Conservation (phyloP, 2,888 invertebrate species). For the Megastigmus dorsalis region DNA sequence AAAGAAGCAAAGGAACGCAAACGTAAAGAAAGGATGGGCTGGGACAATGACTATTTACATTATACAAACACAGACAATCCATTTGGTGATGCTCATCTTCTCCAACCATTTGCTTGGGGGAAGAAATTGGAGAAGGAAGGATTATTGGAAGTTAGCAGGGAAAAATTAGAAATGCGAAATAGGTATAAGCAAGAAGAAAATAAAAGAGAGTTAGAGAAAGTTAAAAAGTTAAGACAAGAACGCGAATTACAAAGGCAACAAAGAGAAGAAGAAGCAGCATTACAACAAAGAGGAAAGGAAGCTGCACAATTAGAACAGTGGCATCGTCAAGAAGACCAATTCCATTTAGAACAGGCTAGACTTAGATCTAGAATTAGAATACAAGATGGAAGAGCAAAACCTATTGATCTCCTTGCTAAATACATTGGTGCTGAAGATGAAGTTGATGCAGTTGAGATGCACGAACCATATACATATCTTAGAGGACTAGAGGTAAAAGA, state of each 20-base stretch:
- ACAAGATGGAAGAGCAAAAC: slow-evolving; percentile 96
- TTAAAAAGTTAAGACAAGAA: slow-evolving; percentile 91
- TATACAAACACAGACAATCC: slow-evolving; percentile 99
- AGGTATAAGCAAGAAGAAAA: slow-evolving; percentile 93
- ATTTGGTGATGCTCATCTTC: slow-evolving; percentile 96
- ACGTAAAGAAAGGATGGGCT: slow-evolving; percentile 94
- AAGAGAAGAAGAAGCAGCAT: slow-evolving; percentile 87
- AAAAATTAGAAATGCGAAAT: slow-evolving; percentile 88
- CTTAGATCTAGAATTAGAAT: slow-evolving; percentile 95
- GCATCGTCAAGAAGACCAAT: slow-evolving; percentile 97
- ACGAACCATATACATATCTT: slow-evolving; percentile 96
- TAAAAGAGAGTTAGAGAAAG: slow-evolving; percentile 93
- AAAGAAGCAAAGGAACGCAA: slow-evolving; percentile 93
- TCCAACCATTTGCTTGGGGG: slow-evolving; percentile 96
- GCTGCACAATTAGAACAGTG: slow-evolving; percentile 94
- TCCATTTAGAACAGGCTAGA: slow-evolving; percentile 97
- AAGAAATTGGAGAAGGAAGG: slow-evolving; percentile 98
- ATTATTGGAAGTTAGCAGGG: slow-evolving; percentile 83
- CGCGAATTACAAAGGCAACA: slow-evolving; percentile 90
- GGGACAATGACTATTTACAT: slow-evolving; percentile 97
- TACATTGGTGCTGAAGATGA: slow-evolving; percentile 94
- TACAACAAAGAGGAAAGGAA: slow-evolving; percentile 91
- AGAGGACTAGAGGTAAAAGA: slow-evolving; percentile 93
- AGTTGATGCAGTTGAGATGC: slow-evolving; percentile 96
- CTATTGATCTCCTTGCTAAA: slow-evolving; percentile 97